These are phyloP conservation scores for Ammospiza maritima DNA, from an alignment of 2,797 vertebrate genomes.

Conservation along the genomic window DNA sequence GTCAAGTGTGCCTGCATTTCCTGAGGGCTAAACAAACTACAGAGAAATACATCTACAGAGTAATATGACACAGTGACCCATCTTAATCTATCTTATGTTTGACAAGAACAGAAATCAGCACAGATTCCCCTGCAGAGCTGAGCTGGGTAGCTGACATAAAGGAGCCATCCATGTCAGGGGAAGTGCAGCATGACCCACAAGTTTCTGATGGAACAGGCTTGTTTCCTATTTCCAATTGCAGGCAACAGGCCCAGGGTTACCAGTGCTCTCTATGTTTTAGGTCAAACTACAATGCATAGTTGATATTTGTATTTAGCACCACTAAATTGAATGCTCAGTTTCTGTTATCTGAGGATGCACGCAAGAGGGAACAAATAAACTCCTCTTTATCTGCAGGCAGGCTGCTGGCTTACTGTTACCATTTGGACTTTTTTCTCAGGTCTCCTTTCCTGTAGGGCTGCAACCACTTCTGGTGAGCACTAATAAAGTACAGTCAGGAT, in stretches of 20 bases:
- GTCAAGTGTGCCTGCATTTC: background rate
- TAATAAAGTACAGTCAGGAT: background rate
- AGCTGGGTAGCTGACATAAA: background rate
- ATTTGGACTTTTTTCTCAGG: background rate
- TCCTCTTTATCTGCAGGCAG: background rate
- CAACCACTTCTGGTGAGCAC: background rate
- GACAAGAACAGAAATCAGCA: background rate
- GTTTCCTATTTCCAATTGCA: background rate
- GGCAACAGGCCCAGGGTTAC: background rate
- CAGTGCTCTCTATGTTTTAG: background rate
- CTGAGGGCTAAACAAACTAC: background rate
- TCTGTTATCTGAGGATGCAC: background rate
- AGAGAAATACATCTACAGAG: background rate
- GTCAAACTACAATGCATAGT: background rate
- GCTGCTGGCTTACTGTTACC: background rate
- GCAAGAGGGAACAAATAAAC: background rate
- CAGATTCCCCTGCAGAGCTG: background rate
- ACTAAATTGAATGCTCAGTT: background rate
- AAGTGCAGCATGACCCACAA: background rate
- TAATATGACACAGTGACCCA: background rate
- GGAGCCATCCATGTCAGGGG: background rate
- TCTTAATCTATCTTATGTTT: background rate
- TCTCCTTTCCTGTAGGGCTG: background rate
- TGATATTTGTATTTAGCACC: background rate
- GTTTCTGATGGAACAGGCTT: background rate